A percentile compares a stretch with the other conserved stretches of the same genome.
Evolutionary conservation across 2,797 vertebrate species (phyloP).

Genomic region (Clamator glandarius): DNA sequence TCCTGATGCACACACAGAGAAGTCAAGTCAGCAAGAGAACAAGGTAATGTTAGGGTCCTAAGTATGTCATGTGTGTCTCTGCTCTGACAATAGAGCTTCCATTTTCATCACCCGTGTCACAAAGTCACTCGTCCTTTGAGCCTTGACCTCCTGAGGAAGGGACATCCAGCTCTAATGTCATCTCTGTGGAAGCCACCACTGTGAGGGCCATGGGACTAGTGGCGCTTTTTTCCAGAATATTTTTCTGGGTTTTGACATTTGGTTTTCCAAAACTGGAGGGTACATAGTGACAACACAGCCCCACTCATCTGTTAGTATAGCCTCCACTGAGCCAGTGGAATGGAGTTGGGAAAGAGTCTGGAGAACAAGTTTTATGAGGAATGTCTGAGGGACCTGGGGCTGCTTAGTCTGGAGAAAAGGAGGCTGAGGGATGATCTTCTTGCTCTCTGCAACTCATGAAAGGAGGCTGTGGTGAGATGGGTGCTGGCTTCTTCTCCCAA

Average conservation of each 20-base stretch:
- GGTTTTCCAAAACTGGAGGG: neutral
- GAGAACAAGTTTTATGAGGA: no score
- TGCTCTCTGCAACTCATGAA: no score
- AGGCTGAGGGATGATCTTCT: no score
- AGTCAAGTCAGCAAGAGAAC: neutral
- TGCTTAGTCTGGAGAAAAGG: no score
- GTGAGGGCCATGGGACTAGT: neutral
- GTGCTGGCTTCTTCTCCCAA: no score
- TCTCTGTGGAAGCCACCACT: neutral
- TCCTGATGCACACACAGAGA: fast-evolving
- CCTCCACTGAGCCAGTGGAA: neutral
- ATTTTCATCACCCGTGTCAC: neutral
- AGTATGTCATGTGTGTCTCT: neutral
- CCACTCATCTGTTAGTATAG: neutral
- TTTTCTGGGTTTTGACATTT: neutral
- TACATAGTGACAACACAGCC: neutral
- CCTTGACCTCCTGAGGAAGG: neutral
- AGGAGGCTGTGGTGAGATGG: no score
- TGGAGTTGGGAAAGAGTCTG: no score
- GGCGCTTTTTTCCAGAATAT: neutral
- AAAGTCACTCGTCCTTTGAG: neutral
- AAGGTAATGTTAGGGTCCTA: neutral
- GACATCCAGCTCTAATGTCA: fast-evolving
- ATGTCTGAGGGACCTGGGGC: no score
- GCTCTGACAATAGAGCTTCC: neutral